Percentiles rank a stretch among this genome's conserved stretches.
Conservation (phyloP, 2,888 invertebrate genomes). For the Luffia ferchaultella region DNA sequence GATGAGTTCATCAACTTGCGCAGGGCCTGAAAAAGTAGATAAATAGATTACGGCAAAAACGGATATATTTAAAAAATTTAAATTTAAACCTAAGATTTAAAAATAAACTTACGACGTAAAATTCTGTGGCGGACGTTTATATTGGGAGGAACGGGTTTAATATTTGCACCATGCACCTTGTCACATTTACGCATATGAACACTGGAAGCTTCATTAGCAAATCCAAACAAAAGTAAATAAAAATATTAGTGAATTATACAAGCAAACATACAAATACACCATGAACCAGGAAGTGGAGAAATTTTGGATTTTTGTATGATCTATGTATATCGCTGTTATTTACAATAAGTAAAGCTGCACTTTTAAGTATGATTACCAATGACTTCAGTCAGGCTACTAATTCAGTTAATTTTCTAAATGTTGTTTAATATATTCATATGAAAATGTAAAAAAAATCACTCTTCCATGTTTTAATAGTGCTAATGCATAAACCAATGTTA, state of each 20-base stretch:
- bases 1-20: constrained; percentile 50
- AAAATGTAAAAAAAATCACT: too few species aligned
- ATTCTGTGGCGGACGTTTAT: not conserved
- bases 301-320: too few species aligned
- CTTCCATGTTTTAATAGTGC: too few species aligned
- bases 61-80: not conserved
- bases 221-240: not conserved
- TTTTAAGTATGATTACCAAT: too few species aligned
- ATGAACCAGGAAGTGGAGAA: too few species aligned
- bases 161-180: not conserved
- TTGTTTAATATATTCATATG: too few species aligned
- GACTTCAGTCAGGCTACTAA: too few species aligned
- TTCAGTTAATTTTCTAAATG: too few species aligned
- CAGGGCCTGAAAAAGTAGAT: constrained; percentile 31
- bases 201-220: not conserved
- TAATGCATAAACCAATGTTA: too few species aligned
- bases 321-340: too few species aligned
- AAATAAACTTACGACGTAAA: not conserved
- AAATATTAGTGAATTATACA: not conserved
- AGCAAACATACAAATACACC: too few species aligned
- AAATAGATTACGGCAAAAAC: not conserved
- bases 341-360: too few species aligned
- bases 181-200: not conserved
- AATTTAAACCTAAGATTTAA: not conserved
- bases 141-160: not conserved